Base-by-base conservation (phyloP, 2,888 invertebrate genomes). In the Phaedon cochleariae region DNA sequence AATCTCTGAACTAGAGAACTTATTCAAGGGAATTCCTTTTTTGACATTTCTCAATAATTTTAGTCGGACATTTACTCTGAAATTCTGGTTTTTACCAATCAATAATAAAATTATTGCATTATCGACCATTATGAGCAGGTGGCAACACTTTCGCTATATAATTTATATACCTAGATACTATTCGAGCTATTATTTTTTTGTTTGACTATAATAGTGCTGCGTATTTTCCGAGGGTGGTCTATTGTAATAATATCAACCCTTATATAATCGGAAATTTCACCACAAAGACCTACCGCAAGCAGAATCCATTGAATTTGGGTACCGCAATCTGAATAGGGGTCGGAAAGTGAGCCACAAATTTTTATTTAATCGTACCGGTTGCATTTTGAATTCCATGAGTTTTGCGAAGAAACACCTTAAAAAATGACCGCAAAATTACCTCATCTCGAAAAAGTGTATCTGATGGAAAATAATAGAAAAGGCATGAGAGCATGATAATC, bases 231-330 rank as follows among this genome's bases (percentile, higher is more conserved):
- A 41, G 41, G 41, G 41, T 41, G 41, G 41, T 41, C 41, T 41
- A 41, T 41, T 41, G 41, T 41, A 15, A 15, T 41, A 3, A 34
- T 34, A 41, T 41, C 41, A 41, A 41, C 41, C 41, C 41, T 41
- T 41, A 41, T 15, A 41, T 41, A 41, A 41, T 41, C 41, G 41
- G 41, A n/a, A 41, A 41, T 41, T 41, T 15, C 41, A 41, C 41
- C 41, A 41, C 41, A 41, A 41, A 41, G 41, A 41, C 41, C 41
- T 41, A 41, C 41, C 41, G 41, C 41, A 12, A 41, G 41, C 41
- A 2, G 15, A 1, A n/a, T 41, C 41, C 15, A 41, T 41, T 15
- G 41, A 41, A 41, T 41, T n/a, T 41, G 41, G n/a, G 4, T 41
- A 41, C 41, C 41, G 41, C 41, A 41, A 41, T 41, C 41, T 4